Evolutionary conservation across 1,140 invertebrate species (phyloP).

Genomic region (Zaprionus ghesquierei): DNA sequence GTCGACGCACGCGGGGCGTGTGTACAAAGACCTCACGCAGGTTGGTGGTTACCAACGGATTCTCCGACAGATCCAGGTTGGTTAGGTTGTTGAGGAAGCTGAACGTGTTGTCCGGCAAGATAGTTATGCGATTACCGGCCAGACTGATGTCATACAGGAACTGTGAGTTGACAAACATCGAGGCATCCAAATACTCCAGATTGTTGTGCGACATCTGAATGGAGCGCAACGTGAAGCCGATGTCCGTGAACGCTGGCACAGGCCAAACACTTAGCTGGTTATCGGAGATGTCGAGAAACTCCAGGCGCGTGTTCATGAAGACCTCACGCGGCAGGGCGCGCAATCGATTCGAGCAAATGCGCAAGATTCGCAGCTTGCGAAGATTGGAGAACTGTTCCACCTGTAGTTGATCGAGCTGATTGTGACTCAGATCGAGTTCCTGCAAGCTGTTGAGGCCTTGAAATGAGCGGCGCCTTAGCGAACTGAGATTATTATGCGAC

Average conservation of each 20-base stretch:
- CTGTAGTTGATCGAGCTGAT: conserved; percentile 89
- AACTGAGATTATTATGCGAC: conserved; percentile 88
- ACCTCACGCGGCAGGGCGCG: conserved; percentile 90
- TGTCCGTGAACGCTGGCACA: conserved; percentile 87
- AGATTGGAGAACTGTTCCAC: conserved; percentile 92
- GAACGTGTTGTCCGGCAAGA: conserved; percentile 94
- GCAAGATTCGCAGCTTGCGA: conserved; percentile 88
- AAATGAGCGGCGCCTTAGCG: conserved; percentile 89
- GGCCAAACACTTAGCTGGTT: conserved; percentile 91
- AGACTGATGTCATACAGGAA: conserved; percentile 91
- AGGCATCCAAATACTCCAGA: conserved; percentile 93
- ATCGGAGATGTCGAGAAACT: conserved; percentile 90
- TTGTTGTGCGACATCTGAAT: conserved; percentile 91
- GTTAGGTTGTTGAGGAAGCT: conserved; percentile 90
- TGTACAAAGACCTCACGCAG: conserved; percentile 95
- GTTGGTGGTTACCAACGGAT: conserved; percentile 90
- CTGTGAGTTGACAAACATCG: conserved; percentile 92
- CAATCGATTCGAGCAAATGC: conserved; percentile 90
- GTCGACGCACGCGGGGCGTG: conserved; percentile 89
- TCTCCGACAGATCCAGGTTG: conserved; percentile 90
- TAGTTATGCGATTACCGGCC: conserved; percentile 91
- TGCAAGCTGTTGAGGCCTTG: conserved; percentile 89
- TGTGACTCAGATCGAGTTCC: conserved; percentile 90
- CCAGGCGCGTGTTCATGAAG: conserved; percentile 90
- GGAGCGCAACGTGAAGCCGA: conserved; percentile 89